A percentile compares a stretch with the other conserved stretches of the same genome.
Evolutionary conservation across 1,140 invertebrate species (phyloP).

Genomic region (Thaumatotibia leucotreta): DNA sequence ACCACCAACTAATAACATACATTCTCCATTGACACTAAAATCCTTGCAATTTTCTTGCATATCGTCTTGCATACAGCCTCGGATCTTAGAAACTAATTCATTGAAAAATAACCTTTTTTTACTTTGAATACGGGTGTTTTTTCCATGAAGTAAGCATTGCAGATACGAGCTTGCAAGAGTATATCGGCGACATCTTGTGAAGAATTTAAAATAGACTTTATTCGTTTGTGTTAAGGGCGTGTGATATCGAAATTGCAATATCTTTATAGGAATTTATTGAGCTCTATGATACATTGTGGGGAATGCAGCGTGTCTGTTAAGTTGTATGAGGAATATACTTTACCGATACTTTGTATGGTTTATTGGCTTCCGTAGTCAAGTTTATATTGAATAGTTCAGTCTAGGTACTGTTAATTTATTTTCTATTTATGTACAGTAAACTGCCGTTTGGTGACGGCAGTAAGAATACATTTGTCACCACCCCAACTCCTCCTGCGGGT

Average conservation of each 20-base stretch:
- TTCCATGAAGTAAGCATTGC: too few relatives aligned
- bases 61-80: too few relatives aligned
- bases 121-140: too few relatives aligned
- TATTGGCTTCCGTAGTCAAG: neutral
- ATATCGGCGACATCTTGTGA: neutral
- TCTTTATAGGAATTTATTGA: conserved; percentile 8
- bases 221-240: neutral
- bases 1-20: neutral
- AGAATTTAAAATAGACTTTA: neutral
- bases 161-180: too few relatives aligned
- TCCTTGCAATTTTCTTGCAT: neutral
- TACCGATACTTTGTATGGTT: neutral
- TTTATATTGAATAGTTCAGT: neutral
- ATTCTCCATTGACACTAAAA: neutral
- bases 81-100: too few relatives aligned
- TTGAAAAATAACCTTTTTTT: too few relatives aligned
- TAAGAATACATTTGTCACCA: too few relatives aligned
- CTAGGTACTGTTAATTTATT: too few relatives aligned
- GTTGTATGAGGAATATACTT: neutral
- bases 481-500: too few relatives aligned
- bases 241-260: conserved; percentile 10
- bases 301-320: neutral
- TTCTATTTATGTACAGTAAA: too few relatives aligned
- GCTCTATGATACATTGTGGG: conserved; percentile 10
- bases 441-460: too few relatives aligned